Percentiles rank a stretch among this genome's conserved stretches.
phyloP scores from a whole-genome alignment of 2,888 invertebrate species.

The Brachyptera risi region DNA sequence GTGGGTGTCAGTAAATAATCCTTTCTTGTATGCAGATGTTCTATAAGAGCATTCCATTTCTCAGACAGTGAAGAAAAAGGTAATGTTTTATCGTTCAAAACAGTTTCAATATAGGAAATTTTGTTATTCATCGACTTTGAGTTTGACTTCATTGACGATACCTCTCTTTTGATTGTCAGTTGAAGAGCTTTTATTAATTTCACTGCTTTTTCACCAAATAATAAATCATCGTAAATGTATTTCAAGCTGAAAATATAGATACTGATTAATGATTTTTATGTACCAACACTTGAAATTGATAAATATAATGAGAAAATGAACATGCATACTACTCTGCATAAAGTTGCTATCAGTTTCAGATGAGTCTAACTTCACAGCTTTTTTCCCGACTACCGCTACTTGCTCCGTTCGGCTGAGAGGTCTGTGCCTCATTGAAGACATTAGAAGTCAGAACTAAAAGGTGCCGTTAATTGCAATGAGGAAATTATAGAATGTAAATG shows the following conservation, averaged over 20 bases:
- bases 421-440: too few relatives aligned
- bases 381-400: too few relatives aligned
- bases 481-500: too few relatives aligned
- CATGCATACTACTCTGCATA: too few relatives aligned
- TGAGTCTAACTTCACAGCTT: too few relatives aligned
- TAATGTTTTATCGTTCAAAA: neutral
- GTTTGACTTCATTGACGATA: neutral
- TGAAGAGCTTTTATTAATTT: neutral
- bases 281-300: too few relatives aligned
- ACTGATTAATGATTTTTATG: too few relatives aligned
- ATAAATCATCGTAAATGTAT: conserved; percentile 3
- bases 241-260: conserved; percentile 10
- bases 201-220: neutral
- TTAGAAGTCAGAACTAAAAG: too few relatives aligned
- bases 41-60: neutral
- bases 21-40: neutral
- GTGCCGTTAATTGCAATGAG: too few relatives aligned
- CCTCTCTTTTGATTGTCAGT: conserved; percentile 7
- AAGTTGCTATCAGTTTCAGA: too few relatives aligned
- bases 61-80: neutral
- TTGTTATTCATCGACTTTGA: neutral
- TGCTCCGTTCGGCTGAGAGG: too few relatives aligned
- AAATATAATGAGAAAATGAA: too few relatives aligned
- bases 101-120: neutral
- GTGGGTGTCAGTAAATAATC: neutral